Evolutionary conservation across 1,140 invertebrate genomes (phyloP).

Genomic region (Drosophila serrata): DNA sequence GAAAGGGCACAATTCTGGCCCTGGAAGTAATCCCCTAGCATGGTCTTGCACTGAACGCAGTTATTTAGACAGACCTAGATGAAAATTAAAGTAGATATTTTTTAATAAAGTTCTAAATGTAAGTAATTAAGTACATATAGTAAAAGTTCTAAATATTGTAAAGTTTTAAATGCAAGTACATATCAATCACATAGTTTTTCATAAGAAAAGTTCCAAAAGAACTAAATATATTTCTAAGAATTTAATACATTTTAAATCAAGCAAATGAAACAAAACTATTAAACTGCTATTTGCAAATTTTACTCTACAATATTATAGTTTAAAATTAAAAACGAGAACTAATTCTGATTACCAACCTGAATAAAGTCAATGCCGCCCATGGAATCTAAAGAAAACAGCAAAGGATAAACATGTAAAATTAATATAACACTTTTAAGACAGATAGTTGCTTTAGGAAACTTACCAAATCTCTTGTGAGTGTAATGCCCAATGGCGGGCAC

Average conservation of each 20-base stretch:
- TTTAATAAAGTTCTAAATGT: neutral
- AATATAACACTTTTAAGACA: neutral
- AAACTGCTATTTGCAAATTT: too few relatives aligned
- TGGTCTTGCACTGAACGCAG: constrained; percentile 95
- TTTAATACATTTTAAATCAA: neutral
- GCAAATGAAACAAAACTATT: too few relatives aligned
- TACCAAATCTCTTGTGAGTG: constrained; percentile 75
- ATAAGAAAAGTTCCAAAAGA: too few relatives aligned
- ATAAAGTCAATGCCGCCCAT: constrained; percentile 82
- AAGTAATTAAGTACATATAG: too few relatives aligned
- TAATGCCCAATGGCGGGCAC: constrained; percentile 75
- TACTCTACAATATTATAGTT: neutral
- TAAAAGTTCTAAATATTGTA: too few relatives aligned
- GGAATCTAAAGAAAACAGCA: constrained; percentile 52
- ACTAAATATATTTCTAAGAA: neutral
- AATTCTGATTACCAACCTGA: constrained; percentile 71
- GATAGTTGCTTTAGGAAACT: neutral
- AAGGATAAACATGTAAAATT: neutral
- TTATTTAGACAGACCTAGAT: constrained; percentile 90
- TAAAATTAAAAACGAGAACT: neutral
- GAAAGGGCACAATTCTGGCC: constrained; percentile 92
- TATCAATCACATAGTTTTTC: too few relatives aligned
- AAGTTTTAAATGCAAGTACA: too few relatives aligned
- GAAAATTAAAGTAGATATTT: neutral
- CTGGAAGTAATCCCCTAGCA: constrained; percentile 94